phyloP scores from a whole-genome alignment of 1,140 invertebrate species.

The Piezodorus guildinii region DNA sequence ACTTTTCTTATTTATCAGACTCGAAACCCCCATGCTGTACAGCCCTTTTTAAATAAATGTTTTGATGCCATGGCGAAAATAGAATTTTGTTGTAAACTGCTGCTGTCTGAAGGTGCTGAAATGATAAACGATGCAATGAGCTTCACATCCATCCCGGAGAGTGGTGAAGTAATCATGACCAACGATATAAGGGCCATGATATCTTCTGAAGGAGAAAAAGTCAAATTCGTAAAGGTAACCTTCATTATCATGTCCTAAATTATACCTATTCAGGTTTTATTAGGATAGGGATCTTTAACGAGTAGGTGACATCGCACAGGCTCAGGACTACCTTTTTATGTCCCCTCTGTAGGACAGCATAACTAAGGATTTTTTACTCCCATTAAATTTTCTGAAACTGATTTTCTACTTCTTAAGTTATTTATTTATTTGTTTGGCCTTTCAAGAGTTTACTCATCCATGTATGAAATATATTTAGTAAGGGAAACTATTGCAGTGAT shows the following conservation, averaged over 20 bases:
- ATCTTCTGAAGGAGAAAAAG: slow-evolving; percentile 71
- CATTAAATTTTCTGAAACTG: too few relatives aligned
- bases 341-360: too few relatives aligned
- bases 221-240: slow-evolving; percentile 54
- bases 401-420: not conserved
- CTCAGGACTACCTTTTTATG: too few relatives aligned
- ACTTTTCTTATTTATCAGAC: slow-evolving; percentile 45
- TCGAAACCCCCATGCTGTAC: slow-evolving; percentile 72
- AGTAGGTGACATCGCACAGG: too few relatives aligned
- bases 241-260: not conserved
- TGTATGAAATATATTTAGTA: too few relatives aligned
- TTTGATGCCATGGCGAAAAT: slow-evolving; percentile 66
- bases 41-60: slow-evolving; percentile 77
- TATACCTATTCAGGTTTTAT: too few relatives aligned
- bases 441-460: too few relatives aligned
- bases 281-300: too few relatives aligned
- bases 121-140: not conserved
- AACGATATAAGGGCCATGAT: slow-evolving; percentile 76
- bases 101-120: slow-evolving; percentile 4
- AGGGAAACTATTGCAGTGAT: too few relatives aligned
- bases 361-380: too few relatives aligned
- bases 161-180: slow-evolving; percentile 31
- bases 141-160: not conserved
- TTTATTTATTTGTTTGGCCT: slow-evolving; percentile 17
- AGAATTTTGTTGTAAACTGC: slow-evolving; percentile 27